Conservation (phyloP, 2,797 vertebrate genomes). For the Malacoctenus gilli region DNA sequence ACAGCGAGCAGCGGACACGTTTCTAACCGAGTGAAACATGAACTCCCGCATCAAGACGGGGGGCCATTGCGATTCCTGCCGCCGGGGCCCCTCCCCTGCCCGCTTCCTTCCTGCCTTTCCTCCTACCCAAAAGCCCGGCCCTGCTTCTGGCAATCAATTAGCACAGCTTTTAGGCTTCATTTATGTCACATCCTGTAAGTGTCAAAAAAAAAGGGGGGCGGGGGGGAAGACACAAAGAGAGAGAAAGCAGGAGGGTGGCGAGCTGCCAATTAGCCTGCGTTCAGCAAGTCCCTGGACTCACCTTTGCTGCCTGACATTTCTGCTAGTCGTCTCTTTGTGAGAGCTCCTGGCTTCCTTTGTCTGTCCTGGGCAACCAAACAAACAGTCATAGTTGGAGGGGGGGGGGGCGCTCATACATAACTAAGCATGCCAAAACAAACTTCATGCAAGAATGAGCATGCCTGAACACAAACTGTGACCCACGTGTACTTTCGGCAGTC, state of each 20-base stretch:
- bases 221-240: neutral
- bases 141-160: slow-evolving; percentile 47
- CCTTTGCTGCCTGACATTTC: slow-evolving; percentile 13
- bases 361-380: slow-evolving; percentile 14
- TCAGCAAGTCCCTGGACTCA: slow-evolving; percentile 25
- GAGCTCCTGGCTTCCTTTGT: slow-evolving; percentile 8
- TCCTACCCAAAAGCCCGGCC: slow-evolving; percentile 10
- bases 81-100: slow-evolving; percentile 15
- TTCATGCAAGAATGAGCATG: no score
- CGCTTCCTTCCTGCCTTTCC: slow-evolving; percentile 46
- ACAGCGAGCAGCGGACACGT: no score
- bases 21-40: no score
- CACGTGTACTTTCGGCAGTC: no score
- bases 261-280: slow-evolving; percentile 20
- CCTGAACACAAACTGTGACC: no score
- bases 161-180: slow-evolving; percentile 23
- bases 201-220: slow-evolving; percentile 12
- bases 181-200: slow-evolving; percentile 27
- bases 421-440: no score
- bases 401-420: neutral
- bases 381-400: slow-evolving; percentile 3
- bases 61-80: no score
- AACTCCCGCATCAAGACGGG: no score
- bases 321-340: slow-evolving; percentile 31
- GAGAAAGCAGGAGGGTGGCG: neutral